Conservation (phyloP, 2,113 vertebrate genomes). For the Rhea pennata region DNA sequence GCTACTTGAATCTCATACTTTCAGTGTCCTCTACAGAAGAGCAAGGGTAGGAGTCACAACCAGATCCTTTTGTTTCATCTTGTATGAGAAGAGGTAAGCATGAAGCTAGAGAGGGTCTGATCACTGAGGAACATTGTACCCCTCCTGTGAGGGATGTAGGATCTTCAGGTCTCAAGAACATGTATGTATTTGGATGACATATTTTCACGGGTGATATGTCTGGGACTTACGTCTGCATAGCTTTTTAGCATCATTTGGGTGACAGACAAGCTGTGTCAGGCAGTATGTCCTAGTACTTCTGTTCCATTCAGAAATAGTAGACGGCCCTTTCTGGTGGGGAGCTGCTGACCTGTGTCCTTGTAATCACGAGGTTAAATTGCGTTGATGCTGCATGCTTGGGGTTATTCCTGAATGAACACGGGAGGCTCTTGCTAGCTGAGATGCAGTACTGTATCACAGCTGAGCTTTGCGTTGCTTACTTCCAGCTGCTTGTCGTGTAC, state of each 20-base stretch:
- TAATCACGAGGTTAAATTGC: not conserved
- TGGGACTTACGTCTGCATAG: rapidly evolving
- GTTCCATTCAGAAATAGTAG: not conserved
- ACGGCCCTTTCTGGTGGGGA: not conserved
- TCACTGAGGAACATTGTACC: not conserved
- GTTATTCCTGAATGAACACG: rapidly evolving
- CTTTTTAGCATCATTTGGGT: not conserved
- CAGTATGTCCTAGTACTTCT: not conserved
- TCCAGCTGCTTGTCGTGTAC: rapidly evolving
- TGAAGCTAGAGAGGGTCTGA: not conserved
- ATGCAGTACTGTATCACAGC: rapidly evolving
- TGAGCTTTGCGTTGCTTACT: rapidly evolving
- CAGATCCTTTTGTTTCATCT: rapidly evolving
- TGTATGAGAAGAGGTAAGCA: not conserved
- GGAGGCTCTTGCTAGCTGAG: not conserved
- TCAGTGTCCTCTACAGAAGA: not conserved
- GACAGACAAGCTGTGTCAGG: not conserved
- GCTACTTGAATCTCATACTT: not conserved
- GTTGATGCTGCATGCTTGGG: rapidly evolving
- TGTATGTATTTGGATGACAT: rapidly evolving
- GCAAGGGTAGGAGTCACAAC: not conserved
- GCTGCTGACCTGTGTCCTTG: not conserved
- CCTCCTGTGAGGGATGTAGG: not conserved
- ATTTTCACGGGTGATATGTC: not conserved
- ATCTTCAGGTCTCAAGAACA: not conserved